phyloP scores from a whole-genome alignment of 2,888 invertebrate species.

The Protophormia terraenovae region DNA sequence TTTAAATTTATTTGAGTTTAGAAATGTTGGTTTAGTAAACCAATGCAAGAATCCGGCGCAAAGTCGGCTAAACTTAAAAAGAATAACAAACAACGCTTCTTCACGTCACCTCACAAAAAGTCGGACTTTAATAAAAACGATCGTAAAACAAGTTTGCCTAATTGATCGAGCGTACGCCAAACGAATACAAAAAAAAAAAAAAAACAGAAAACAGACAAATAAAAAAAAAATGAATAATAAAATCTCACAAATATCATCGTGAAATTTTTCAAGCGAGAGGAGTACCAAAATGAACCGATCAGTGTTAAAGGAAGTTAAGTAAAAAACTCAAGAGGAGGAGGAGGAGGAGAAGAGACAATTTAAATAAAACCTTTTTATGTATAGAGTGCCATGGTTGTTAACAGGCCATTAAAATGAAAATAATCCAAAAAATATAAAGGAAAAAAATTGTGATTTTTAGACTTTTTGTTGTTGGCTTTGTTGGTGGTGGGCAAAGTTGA shows the following conservation, averaged over 20 bases:
- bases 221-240: neutral
- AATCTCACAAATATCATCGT: constrained; percentile 12
- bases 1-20: neutral
- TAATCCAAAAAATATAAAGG: constrained; percentile 16
- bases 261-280: constrained; percentile 42
- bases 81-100: constrained; percentile 68
- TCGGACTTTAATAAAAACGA: constrained; percentile 77
- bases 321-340: neutral
- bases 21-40: constrained; percentile 3
- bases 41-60: constrained; percentile 37
- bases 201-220: constrained; percentile 69
- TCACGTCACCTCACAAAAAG: constrained; percentile 62
- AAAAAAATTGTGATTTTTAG: constrained; percentile 26
- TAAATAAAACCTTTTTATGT: constrained; percentile 61
- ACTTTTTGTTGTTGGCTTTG: constrained; percentile 60
- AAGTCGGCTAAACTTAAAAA: constrained; percentile 63
- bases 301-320: neutral
- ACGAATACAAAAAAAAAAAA: constrained; percentile 70
- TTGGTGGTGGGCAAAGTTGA: constrained; percentile 64
- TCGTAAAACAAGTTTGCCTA: constrained; percentile 81
- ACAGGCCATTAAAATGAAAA: constrained; percentile 69
- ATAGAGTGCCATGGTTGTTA: constrained; percentile 65
- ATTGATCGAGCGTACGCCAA: constrained; percentile 81
- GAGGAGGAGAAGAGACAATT: neutral
- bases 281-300: constrained; percentile 32